Evolutionary conservation across 2,888 invertebrate genomes (phyloP).

Genomic region (Yponomeuta cagnagella): DNA sequence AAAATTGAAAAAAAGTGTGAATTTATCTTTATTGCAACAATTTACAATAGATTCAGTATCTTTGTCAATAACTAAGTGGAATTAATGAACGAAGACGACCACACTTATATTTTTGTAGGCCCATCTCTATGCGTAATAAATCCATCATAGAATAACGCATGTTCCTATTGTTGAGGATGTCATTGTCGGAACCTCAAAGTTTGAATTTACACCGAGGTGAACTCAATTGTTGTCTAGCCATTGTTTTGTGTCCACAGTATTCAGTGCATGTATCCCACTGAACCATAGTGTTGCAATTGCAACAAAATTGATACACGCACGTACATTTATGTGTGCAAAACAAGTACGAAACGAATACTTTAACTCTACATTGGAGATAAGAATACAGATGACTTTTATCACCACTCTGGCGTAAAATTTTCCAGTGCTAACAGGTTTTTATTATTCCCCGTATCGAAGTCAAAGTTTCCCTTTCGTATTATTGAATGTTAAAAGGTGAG

Average conservation of each 20-base stretch:
- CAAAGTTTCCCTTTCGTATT: neutral
- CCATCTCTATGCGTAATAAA: neutral
- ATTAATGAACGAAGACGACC: too few relatives aligned
- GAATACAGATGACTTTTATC: neutral
- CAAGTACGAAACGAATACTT: neutral
- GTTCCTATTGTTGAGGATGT: constrained; percentile 1
- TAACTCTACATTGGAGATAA: too few relatives aligned
- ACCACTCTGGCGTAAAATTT: neutral
- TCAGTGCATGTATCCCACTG: constrained; percentile 52
- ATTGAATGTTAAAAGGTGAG: neutral
- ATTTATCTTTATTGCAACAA: too few relatives aligned
- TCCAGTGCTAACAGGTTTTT: neutral
- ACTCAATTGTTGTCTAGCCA: constrained; percentile 32
- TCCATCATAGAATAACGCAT: neutral
- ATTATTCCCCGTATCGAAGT: neutral
- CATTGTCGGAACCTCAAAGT: constrained; percentile 4
- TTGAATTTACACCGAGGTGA: constrained; percentile 11
- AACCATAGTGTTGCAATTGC: constrained; percentile 30
- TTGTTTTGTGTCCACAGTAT: constrained; percentile 41
- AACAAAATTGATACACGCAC: constrained; percentile 10
- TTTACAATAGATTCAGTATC: too few relatives aligned
- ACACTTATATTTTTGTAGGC: too few relatives aligned
- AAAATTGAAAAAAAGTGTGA: too few relatives aligned
- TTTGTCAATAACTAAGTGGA: too few relatives aligned
- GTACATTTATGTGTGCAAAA: neutral